Conservation (phyloP, 2,888 invertebrate genomes). For the Melanostoma scalare region DNA sequence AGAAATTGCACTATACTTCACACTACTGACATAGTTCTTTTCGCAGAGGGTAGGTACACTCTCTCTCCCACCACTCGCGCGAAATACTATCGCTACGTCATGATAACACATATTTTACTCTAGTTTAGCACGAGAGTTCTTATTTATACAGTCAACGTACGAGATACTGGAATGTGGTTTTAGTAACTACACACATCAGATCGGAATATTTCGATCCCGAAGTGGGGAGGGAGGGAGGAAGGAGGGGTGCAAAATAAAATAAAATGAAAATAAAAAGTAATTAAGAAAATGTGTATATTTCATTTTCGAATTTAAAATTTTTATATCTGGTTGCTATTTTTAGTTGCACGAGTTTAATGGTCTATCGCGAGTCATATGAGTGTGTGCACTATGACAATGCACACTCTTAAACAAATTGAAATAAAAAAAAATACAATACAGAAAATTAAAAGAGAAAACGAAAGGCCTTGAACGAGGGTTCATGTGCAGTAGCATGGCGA, state of each 20-base stretch:
- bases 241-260: background rate
- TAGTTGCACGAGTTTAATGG: constrained; percentile 52
- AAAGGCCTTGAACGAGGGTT: constrained; percentile 58
- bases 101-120: constrained; percentile 26
- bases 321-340: constrained; percentile 44
- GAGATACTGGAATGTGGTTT: constrained; percentile 22
- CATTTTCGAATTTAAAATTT: constrained; percentile 21
- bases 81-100: constrained; percentile 41
- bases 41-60: background rate
- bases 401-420: constrained; percentile 3
- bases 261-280: constrained; percentile 8
- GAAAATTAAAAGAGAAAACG: constrained; percentile 4
- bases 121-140: constrained; percentile 1
- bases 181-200: constrained; percentile 16
- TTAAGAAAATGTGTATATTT: constrained; percentile 24
- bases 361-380: constrained; percentile 27
- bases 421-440: background rate
- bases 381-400: constrained; percentile 46
- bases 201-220: constrained; percentile 6
- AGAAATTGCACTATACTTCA: constrained; percentile 26
- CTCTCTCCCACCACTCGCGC: constrained; percentile 16
- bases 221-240: constrained; percentile 4
- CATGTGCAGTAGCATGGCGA: constrained; percentile 32
- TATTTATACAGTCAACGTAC: background rate
- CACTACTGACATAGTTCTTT: constrained; percentile 58